Evolutionary conservation across 2,113 vertebrate species (phyloP).

Genomic region (Plecturocebus donacophilus): DNA sequence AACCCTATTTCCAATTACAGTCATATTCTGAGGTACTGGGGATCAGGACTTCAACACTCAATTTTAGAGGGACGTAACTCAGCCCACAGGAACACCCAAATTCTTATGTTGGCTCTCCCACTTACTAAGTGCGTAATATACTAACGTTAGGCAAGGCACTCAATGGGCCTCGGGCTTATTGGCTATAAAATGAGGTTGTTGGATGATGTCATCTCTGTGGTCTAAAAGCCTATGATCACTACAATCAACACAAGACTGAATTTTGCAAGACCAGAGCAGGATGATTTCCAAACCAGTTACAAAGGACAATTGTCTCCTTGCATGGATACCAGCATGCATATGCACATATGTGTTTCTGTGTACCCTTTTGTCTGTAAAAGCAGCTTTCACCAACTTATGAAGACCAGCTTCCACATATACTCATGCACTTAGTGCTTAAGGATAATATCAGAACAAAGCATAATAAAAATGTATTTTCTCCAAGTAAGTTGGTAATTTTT

Average conservation of each 20-base stretch:
- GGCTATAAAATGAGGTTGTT: not conserved
- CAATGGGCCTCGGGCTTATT: not conserved
- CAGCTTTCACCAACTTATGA: not conserved
- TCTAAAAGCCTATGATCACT: conserved; percentile 15
- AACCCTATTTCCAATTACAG: not conserved
- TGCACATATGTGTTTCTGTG: not conserved
- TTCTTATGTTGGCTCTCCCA: not conserved
- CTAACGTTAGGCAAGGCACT: not conserved
- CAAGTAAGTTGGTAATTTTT: not conserved
- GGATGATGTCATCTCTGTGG: not conserved
- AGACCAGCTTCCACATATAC: not conserved
- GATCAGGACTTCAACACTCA: not conserved
- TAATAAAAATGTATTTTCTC: not conserved
- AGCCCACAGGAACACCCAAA: not conserved
- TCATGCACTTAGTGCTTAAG: not conserved
- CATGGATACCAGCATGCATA: not conserved
- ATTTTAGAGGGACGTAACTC: not conserved
- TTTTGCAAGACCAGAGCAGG: conserved; percentile 32
- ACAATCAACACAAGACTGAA: not conserved
- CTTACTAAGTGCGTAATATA: not conserved
- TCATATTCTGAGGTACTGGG: not conserved
- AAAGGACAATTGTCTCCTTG: not conserved
- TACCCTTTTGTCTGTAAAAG: not conserved
- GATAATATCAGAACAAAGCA: not conserved
- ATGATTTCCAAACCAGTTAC: conserved; percentile 33